These are phyloP conservation scores for Bubo bubo DNA, from an alignment of 2,113 vertebrate genomes.

Conservation along the genomic window DNA sequence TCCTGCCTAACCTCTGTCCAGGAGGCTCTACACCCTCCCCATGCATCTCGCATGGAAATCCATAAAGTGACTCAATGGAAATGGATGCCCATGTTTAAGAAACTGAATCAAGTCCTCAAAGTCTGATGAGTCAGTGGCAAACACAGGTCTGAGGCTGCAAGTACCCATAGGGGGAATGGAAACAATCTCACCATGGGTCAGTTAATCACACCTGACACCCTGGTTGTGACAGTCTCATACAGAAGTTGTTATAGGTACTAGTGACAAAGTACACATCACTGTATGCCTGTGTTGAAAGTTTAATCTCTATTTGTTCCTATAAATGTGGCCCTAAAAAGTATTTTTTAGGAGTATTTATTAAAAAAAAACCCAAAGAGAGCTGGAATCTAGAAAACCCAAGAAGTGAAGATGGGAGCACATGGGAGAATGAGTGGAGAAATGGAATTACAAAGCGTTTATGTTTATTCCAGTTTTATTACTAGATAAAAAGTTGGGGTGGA, in stretches of 20 bases:
- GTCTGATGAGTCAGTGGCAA: not conserved
- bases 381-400: not conserved
- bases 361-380: not conserved
- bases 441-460: not conserved
- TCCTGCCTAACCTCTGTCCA: not conserved
- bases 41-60: not conserved
- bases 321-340: not conserved
- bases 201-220: not conserved
- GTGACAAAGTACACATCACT: not conserved
- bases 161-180: not conserved
- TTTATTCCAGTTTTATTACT: not conserved
- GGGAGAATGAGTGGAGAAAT: not conserved
- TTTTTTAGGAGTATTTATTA: not conserved
- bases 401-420: not conserved
- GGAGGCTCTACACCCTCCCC: not conserved
- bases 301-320: not conserved
- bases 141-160: not conserved
- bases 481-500: not conserved
- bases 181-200: not conserved
- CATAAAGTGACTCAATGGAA: not conserved
- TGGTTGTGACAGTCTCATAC: not conserved
- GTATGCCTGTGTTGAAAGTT: not conserved
- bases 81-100: not conserved
- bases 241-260: not conserved
- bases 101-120: not conserved